These are phyloP conservation scores for Neomicropteryx cornuta DNA, from an alignment of 1,140 invertebrate species.

Conservation along the genomic window DNA sequence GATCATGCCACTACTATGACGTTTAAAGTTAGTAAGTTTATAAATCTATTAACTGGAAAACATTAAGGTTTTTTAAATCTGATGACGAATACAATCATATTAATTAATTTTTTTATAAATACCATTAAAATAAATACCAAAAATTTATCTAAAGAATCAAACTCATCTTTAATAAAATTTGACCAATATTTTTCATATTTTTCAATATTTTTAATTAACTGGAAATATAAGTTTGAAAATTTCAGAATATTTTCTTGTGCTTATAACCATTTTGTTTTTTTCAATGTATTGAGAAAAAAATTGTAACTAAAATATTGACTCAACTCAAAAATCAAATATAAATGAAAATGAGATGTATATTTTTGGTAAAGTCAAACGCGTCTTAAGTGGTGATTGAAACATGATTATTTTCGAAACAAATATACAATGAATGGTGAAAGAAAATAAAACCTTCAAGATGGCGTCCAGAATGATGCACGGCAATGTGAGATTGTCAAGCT, in stretches of 20 bases:
- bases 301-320: no score
- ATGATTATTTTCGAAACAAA: constrained; percentile 3
- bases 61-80: background rate
- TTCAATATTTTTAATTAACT: no score
- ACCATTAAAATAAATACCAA: background rate
- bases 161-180: background rate
- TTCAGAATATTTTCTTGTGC: constrained; percentile 3
- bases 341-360: constrained; percentile 1
- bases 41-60: background rate
- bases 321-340: constrained; percentile 1
- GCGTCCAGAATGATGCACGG: constrained; percentile 76
- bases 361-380: background rate
- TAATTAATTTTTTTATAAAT: background rate
- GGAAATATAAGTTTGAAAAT: constrained; percentile 1
- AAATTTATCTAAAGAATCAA: no score
- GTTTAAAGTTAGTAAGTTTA: background rate
- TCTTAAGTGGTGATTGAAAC: constrained; percentile 3
- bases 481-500: constrained; percentile 73
- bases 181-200: background rate
- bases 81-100: no score
- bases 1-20: background rate
- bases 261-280: constrained; percentile 1
- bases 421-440: constrained; percentile 1
- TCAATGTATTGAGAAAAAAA: no score
- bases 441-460: constrained; percentile 51